phyloP scores from a whole-genome alignment of 1,140 invertebrate genomes.

The Achroia grisella region DNA sequence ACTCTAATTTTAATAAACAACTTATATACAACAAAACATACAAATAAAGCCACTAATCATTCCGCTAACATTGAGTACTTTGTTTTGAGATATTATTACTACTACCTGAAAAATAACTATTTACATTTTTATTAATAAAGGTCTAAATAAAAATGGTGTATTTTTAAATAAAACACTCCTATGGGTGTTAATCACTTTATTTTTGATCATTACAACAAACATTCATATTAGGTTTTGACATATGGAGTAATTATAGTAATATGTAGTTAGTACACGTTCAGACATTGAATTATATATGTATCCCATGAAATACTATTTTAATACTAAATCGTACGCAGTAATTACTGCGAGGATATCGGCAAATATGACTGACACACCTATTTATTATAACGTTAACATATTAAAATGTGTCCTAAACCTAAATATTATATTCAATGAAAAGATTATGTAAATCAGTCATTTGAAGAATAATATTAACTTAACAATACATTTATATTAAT shows the following conservation, averaged over 20 bases:
- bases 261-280: slow-evolving; percentile 6
- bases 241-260: slow-evolving; percentile 26
- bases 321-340: slow-evolving; percentile 16
- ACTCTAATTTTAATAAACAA: too few relatives aligned
- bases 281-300: slow-evolving; percentile 1
- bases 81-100: too few relatives aligned
- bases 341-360: not conserved
- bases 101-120: too few relatives aligned
- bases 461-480: slow-evolving; percentile 52
- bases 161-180: slow-evolving; percentile 15
- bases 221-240: slow-evolving; percentile 33
- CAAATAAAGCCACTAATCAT: too few relatives aligned
- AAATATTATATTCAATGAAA: slow-evolving; percentile 43
- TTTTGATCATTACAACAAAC: slow-evolving; percentile 42
- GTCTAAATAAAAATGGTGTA: too few relatives aligned
- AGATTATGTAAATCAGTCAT: slow-evolving; percentile 65
- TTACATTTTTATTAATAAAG: too few relatives aligned
- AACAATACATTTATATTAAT: slow-evolving; percentile 11
- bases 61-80: too few relatives aligned
- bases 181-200: slow-evolving; percentile 21
- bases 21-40: too few relatives aligned
- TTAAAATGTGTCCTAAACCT: slow-evolving; percentile 45
- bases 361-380: not conserved
- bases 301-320: not conserved
- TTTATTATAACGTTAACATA: slow-evolving; percentile 29